These are phyloP conservation scores for Allygus modestus DNA, from an alignment of 2,888 invertebrate genomes.

Conservation along the genomic window DNA sequence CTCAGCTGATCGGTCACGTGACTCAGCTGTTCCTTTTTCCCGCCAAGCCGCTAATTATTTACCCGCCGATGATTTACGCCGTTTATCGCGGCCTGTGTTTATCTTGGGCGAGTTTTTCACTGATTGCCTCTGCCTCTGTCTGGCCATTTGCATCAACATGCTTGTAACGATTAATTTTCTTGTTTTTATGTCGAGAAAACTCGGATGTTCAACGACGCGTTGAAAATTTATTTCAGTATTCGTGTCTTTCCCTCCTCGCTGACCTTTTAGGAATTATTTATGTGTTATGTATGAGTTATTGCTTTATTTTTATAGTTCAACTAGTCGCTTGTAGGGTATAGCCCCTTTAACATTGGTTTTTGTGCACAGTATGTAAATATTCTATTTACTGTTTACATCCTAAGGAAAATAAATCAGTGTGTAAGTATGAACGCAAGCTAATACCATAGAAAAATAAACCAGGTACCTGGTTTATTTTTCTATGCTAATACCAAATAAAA, in stretches of 20 bases:
- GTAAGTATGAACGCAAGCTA: too few species aligned
- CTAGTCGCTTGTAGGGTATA: too few species aligned
- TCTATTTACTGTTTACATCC: too few species aligned
- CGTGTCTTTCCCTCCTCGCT: neutral
- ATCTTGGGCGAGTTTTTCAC: constrained; percentile 5
- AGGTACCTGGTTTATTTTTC: too few species aligned
- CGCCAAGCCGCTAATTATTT: constrained; percentile 26
- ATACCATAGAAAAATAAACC: too few species aligned
- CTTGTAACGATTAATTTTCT: constrained; percentile 6
- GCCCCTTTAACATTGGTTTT: too few species aligned
- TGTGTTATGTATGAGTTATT: too few species aligned
- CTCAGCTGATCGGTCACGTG: constrained; percentile 13
- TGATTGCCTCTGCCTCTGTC: neutral
- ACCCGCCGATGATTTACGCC: constrained; percentile 2
- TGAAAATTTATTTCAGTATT: neutral
- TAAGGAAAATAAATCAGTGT: too few species aligned
- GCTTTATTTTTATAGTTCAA: too few species aligned
- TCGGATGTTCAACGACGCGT: neutral
- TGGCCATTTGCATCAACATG: neutral
- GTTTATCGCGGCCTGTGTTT: constrained; percentile 12
- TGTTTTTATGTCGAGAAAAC: constrained; percentile 11
- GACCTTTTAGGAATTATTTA: too few species aligned
- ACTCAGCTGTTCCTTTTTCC: neutral
- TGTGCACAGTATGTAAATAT: too few species aligned
- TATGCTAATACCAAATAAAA: too few species aligned